Evolutionary conservation across 2,888 invertebrate genomes (phyloP).

Genomic region (Callosobruchus maculatus): DNA sequence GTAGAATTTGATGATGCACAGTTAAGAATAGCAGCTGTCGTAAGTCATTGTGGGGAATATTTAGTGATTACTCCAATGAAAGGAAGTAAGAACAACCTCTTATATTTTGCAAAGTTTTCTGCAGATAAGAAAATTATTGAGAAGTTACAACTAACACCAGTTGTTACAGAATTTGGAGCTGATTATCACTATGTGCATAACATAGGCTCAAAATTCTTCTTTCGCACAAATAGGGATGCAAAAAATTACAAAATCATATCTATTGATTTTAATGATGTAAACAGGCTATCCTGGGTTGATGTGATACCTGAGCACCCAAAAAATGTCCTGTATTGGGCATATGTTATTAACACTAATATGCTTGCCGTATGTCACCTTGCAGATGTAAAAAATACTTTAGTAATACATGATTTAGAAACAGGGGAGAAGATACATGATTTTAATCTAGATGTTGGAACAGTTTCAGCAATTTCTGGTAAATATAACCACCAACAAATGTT

Average conservation of each 20-base stretch:
- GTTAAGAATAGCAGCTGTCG: conserved; percentile 83
- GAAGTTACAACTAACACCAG: conserved; percentile 67
- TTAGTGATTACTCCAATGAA: conserved; percentile 78
- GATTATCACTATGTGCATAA: conserved; percentile 93
- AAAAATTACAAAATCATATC: conserved; percentile 86
- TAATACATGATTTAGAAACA: conserved; percentile 69
- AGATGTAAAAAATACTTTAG: conserved; percentile 91
- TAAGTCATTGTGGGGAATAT: conserved; percentile 90
- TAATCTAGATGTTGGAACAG: conserved; percentile 81
- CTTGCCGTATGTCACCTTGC: conserved; percentile 84
- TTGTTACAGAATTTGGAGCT: conserved; percentile 87
- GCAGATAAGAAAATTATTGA: conserved; percentile 60
- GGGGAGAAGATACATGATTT: conserved; percentile 73
- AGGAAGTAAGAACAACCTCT: conserved; percentile 88
- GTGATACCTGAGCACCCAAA: conserved; percentile 79
- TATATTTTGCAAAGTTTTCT: conserved; percentile 79
- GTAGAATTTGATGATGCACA: conserved; percentile 89
- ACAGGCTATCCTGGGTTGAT: conserved; percentile 75
- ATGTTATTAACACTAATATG: conserved; percentile 72
- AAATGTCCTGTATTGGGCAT: conserved; percentile 88
- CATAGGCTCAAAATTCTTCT: conserved; percentile 74
- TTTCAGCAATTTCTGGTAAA: conserved; percentile 80
- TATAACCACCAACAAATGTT: conserved; percentile 86
- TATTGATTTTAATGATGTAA: conserved; percentile 72
- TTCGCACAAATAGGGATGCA: conserved; percentile 91